Evolutionary conservation across 1,140 invertebrate genomes (phyloP).

Genomic region (Ephestia elutella): DNA sequence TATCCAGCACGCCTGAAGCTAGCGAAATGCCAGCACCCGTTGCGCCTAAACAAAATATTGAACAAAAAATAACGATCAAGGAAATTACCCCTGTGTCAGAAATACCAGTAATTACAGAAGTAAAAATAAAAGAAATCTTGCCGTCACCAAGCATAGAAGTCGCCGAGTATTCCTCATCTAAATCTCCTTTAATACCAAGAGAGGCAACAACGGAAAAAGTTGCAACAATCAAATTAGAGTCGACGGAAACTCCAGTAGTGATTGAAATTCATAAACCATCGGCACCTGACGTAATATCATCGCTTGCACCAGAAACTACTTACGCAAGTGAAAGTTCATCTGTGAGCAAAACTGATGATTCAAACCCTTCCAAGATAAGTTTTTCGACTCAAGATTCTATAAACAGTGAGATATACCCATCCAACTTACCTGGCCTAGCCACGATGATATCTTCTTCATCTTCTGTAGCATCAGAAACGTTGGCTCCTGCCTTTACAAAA

Average conservation of each 20-base stretch:
- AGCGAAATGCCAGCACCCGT: slow-evolving; percentile 19
- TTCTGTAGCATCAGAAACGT: slow-evolving; percentile 16
- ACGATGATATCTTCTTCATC: slow-evolving; percentile 35
- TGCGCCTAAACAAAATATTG: slow-evolving; percentile 36
- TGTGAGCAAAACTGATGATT: slow-evolving; percentile 27
- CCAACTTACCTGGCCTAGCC: slow-evolving; percentile 37
- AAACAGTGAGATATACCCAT: slow-evolving; percentile 43
- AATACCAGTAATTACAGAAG: slow-evolving; percentile 63
- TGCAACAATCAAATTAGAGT: slow-evolving; percentile 20
- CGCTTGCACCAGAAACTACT: slow-evolving; percentile 16
- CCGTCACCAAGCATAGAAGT: slow-evolving; percentile 56
- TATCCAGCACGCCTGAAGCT: slow-evolving; percentile 14
- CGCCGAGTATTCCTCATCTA: slow-evolving; percentile 55
- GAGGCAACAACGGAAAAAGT: slow-evolving; percentile 49
- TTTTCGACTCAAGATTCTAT: slow-evolving; percentile 51
- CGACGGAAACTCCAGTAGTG: slow-evolving; percentile 26
- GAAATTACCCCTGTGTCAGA: slow-evolving; percentile 69
- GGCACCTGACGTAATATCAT: slow-evolving; percentile 15
- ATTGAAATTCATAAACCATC: slow-evolving; percentile 28
- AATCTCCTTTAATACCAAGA: slow-evolving; percentile 63
- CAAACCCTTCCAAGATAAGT: slow-evolving; percentile 51
- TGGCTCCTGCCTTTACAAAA: slow-evolving; percentile 42
- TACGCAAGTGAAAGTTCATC: slow-evolving; percentile 12
- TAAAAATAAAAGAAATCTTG: slow-evolving; percentile 68
- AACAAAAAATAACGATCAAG: slow-evolving; percentile 66